These are phyloP conservation scores for Cyaniris semiargus DNA, from an alignment of 2,888 invertebrate genomes.

Conservation along the genomic window DNA sequence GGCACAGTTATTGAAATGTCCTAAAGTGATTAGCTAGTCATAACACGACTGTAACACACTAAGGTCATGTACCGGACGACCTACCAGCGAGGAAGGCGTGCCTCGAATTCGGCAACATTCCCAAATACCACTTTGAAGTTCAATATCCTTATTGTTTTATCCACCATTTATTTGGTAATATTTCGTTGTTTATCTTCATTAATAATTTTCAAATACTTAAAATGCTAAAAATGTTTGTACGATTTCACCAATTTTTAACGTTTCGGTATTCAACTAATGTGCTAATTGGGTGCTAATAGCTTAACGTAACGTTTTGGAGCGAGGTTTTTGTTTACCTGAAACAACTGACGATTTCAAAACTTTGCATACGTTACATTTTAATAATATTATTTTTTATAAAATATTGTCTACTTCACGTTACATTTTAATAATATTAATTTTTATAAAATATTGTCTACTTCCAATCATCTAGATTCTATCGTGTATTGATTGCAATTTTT, in stretches of 20 bases:
- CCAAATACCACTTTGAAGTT: conserved; percentile 39
- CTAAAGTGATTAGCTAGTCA: conserved; percentile 8
- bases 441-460: too few relatives aligned
- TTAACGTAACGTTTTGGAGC: conserved; percentile 4
- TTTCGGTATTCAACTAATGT: background rate
- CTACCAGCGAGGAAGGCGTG: conserved; percentile 49
- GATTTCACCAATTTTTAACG: background rate
- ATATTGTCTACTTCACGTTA: too few relatives aligned
- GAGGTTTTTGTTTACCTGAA: conserved; percentile 15
- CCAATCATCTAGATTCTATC: too few relatives aligned
- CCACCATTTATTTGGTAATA: background rate
- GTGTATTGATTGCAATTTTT: too few relatives aligned
- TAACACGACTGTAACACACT: conserved; percentile 45
- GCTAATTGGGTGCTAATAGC: conserved; percentile 34
- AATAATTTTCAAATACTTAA: background rate
- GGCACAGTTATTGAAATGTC: conserved; percentile 3
- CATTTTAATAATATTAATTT: background rate
- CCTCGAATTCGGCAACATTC: conserved; percentile 46
- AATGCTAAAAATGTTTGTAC: background rate
- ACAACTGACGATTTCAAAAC: background rate
- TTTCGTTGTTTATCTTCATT: background rate
- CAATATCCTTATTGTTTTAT: conserved; percentile 10
- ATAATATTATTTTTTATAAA: too few relatives aligned
- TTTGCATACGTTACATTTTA: background rate
- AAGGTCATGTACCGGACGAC: conserved; percentile 50